Base-by-base conservation (phyloP, 2,888 invertebrate genomes). In the Drosophila neotestacea region DNA sequence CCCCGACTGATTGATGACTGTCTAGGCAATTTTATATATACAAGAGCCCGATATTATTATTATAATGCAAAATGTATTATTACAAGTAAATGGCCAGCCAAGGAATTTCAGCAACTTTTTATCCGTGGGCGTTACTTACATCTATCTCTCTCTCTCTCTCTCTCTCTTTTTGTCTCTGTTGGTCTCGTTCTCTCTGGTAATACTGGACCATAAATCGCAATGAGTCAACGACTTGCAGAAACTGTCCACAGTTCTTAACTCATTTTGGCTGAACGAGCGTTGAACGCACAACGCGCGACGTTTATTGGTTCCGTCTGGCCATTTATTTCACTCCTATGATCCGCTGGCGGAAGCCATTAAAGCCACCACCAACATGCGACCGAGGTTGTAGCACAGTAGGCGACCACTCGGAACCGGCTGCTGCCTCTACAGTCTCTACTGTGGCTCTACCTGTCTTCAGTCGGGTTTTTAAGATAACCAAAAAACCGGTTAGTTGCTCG, bases 281-380 rank as follows among this genome's bases (percentile, higher is more conserved):
- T 76, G 85, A 88, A 86, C 76, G 73, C 69, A 73, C 65, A 76
- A 80, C 80, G 79, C 81, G 83, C 89, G 91, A 90, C 91, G 90
- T 91, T 91, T 91, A 92, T 91, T 91, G 92, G 92, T 91, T 91
- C 91, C 90, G 91, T 90, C 90, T 90, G 90, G 90, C 91, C 91
- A 92, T 91, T 91, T 88, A 91, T 92, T 90, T 91, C 88, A 85
- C 88, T 91, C 91, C 84, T 90, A 90, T 89, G 90, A 91, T 91
- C 90, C 90, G 90, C 89, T 91, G 91, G 91, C 92, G 91, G 92
- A 92, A 92, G 92, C 92, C 92, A 92, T 92, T 92, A 92, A 92
- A 91, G 88, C 92, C 90, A 91, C 92, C 90, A 92, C 91, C 88
- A 90, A 80, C 78, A 80, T 70, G 56, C 74, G 79, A 60, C 11